These are phyloP conservation scores for Chesias legatella DNA, from an alignment of 2,888 invertebrate genomes.

Conservation along the genomic window DNA sequence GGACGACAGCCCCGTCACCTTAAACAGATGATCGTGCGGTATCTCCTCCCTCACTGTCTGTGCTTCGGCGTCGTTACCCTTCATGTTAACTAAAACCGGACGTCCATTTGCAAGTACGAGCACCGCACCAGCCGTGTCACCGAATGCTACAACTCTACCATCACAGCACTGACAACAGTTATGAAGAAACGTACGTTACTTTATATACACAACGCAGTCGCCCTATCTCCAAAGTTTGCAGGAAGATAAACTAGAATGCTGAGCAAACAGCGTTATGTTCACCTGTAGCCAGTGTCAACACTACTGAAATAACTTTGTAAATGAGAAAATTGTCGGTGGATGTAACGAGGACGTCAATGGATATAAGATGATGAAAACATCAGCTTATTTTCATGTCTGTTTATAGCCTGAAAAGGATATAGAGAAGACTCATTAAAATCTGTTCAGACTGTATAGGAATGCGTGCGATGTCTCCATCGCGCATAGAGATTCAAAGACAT, in stretches of 20 bases:
- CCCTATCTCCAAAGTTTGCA: constrained; percentile 45
- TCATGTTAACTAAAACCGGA: constrained; percentile 17
- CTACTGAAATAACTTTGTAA: constrained; percentile 19
- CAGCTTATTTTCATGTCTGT: too few species aligned
- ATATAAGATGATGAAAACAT: too few species aligned
- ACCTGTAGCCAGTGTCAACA: constrained; percentile 38
- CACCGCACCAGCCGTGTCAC: constrained; percentile 10
- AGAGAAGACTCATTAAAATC: too few species aligned
- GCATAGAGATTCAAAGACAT: too few species aligned
- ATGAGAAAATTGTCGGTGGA: constrained; percentile 5
- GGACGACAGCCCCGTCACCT: constrained; percentile 65
- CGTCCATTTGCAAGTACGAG: constrained; percentile 14
- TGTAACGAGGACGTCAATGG: constrained; percentile 6
- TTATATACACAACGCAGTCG: constrained; percentile 14
- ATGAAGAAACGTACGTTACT: constrained; percentile 22
- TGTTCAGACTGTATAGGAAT: too few species aligned
- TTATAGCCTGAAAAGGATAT: too few species aligned
- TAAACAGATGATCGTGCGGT: constrained; percentile 64
- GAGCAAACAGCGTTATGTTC: constrained; percentile 44
- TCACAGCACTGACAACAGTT: constrained; percentile 17
- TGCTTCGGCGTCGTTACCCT: constrained; percentile 44
- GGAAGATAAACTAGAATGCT: constrained; percentile 36
- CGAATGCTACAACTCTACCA: too few species aligned
- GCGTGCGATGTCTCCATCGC: too few species aligned
- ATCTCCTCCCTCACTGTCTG: constrained; percentile 51